Base-by-base conservation (phyloP, 2,113 vertebrate genomes). In the Caranx ignobilis region DNA sequence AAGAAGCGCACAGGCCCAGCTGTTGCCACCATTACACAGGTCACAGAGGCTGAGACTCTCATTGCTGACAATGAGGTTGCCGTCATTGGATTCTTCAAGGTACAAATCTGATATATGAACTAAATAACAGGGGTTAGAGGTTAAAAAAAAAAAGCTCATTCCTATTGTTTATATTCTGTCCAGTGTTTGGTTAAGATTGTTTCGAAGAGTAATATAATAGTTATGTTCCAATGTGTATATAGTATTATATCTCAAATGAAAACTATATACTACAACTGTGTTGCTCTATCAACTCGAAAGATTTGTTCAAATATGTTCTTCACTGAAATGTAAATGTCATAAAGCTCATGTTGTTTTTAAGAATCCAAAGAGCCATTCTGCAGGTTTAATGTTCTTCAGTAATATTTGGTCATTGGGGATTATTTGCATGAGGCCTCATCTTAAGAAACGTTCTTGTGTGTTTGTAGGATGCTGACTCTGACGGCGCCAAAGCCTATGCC, bases 31-130 rank as follows among this genome's bases (percentile, higher is more conserved):
- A 83, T 99, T 87, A 2, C 63, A 0, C 96, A 96, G 0, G 87
- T 90, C 18, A 88, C 94, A 0, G 94, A 96, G 2, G 95, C 95
- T 0, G 96, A 97, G 75, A 81, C 94, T 0, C 59, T 99, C 31
- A 94, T 98, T 59, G 96, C 96, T 0, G 95, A 96, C 90, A 96
- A 84, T 0, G 97, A 99, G 50, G 98, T 99, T 74, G 94, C 92
- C 0, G 96, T 99, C 85, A 95, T 99, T 7, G 98, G 98, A 0
- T 99, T 99, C 93, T 99, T 99, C 81, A 98, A 99, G 97, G 98
- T 99, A 60, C 89, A 37, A 50, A 5, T 34, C 3, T 43, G 15
- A 59, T 6, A 11, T 11, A 11, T 62, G 31, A 2, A 8, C 13
- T 16, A 7, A 16, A 15, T 5, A 26, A 71, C 31, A 19, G n/a